Evolutionary conservation across 2,113 vertebrate genomes (phyloP).

Genomic region (Centropus bengalensis): DNA sequence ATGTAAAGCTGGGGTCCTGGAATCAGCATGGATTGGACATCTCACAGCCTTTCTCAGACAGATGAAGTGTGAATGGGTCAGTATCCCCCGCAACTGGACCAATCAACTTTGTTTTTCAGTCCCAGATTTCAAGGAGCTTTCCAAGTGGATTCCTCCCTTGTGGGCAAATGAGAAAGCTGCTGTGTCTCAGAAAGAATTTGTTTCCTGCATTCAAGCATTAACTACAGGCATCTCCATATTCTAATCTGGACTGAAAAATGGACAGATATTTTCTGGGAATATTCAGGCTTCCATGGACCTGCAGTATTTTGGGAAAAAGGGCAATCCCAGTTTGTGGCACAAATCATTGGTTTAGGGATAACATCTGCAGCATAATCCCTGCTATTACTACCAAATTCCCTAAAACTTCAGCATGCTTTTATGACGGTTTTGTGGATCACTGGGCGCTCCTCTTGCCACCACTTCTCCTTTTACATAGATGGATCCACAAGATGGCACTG

Average conservation of each 20-base stretch:
- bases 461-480: neutral
- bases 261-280: neutral
- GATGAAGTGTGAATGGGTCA: neutral
- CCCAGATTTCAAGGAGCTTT: neutral
- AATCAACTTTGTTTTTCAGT: neutral
- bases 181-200: neutral
- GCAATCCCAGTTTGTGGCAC: neutral
- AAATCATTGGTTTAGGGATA: neutral
- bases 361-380: neutral
- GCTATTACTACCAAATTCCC: neutral
- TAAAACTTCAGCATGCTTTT: neutral
- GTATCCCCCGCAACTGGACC: neutral
- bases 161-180: neutral
- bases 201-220: neutral
- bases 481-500: constrained; percentile 46
- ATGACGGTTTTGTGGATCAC: neutral
- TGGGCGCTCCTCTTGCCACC: neutral
- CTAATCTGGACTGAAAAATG: neutral
- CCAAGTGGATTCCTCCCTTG: neutral
- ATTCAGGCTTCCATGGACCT: accelerated
- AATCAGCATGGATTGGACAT: neutral
- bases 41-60: neutral
- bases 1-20: neutral
- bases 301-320: neutral
- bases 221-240: neutral